Base-by-base conservation (phyloP, 2,888 invertebrate genomes). In the Nymphalis c-album region DNA sequence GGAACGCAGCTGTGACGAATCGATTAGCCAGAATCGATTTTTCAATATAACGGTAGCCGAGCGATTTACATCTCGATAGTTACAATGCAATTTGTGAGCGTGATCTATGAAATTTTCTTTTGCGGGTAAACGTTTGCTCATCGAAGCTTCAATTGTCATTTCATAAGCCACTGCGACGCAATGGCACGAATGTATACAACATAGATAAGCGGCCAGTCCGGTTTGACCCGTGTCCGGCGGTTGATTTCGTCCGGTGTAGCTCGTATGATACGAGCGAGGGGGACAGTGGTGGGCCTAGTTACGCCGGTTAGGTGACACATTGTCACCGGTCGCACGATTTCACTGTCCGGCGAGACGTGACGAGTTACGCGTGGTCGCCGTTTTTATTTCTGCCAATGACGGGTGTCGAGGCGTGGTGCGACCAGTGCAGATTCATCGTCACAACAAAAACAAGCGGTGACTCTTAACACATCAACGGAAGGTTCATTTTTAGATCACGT, bases 341-440 rank as follows among this genome's bases (percentile, higher is more conserved):
- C 89, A 82, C 89, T 88, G 90, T 86, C 90, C 90, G 86, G 78
- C 86, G 83, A 86, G 85, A 90, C 90, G 91, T 91, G 91, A 91
- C 91, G 85, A 86, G 91, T 87, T 90, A 91, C 91, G 91, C 91
- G 91, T 90, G 88, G 89, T 87, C 85, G 88, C 86, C 86, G 90
- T 91, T 91, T 92, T 91, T 91, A 91, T 91, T 91, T 92, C 91
- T 92, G 91, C 91, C 91, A 92, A 92, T 92, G 91, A 91, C 91
- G 87, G 85, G 89, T 90, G 90, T 85, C 85, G 91, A 91, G 91
- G 91, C 91, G 91, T 91, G 91, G 91, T 91, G 81, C 60, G 65
- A 55, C 60, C 60, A 81, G 80, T 84, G 83, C 81, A 81, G 80
- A 84, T 81, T 79, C 76, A 74, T 85, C 71, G 74, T 70, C 55